phyloP scores from a whole-genome alignment of 64 coral and sea anemone genomes.

The Pocillopora verrucosa region DNA sequence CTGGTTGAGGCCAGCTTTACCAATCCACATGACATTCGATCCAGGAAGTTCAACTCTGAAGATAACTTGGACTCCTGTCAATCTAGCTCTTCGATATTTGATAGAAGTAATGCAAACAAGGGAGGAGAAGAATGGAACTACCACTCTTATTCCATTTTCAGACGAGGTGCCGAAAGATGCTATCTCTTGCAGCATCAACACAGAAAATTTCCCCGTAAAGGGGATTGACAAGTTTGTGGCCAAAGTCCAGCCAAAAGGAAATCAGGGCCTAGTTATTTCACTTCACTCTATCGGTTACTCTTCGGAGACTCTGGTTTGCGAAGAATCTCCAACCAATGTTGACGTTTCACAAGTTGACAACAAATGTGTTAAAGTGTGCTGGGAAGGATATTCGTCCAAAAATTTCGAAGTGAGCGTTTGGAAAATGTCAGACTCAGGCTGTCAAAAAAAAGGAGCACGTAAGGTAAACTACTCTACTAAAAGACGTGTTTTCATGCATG shows the following conservation, averaged over 20 bases:
- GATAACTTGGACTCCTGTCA: slow-evolving; percentile 2
- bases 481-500: background rate
- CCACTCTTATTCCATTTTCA: slow-evolving; percentile 3
- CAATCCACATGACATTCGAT: slow-evolving; percentile 19
- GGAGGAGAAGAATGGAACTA: background rate
- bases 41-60: slow-evolving; percentile 7
- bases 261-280: background rate
- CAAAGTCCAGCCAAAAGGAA: background rate
- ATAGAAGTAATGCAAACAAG: slow-evolving; percentile 3
- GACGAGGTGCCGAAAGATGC: background rate
- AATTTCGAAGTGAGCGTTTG: slow-evolving; percentile 1
- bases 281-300: background rate
- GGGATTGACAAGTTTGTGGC: slow-evolving; percentile 3
- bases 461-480: background rate
- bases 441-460: background rate
- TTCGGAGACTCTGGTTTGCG: background rate
- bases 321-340: background rate
- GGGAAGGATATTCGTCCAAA: background rate
- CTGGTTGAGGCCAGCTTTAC: slow-evolving; percentile 19
- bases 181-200: background rate
- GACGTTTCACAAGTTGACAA: slow-evolving; percentile 16
- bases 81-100: background rate
- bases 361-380: background rate
- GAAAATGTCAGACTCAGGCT: background rate
- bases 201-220: background rate